Evolutionary conservation across 2,113 vertebrate genomes (phyloP).

Genomic region (Tursiops truncatus): DNA sequence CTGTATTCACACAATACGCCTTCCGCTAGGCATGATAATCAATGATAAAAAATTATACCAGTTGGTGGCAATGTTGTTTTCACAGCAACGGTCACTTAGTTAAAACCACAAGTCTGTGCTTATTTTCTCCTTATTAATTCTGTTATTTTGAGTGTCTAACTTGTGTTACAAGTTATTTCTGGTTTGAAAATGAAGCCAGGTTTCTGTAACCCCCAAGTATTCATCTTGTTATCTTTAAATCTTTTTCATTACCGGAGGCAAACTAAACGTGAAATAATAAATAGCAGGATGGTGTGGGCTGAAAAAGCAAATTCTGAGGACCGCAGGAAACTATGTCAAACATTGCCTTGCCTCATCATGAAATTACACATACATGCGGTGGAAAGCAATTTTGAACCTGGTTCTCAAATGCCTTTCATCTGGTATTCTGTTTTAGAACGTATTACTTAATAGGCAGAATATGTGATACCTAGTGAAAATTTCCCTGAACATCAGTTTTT

Average conservation of each 20-base stretch:
- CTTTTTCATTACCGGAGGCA: slow-evolving; percentile 58
- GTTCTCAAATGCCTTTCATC: slow-evolving; percentile 64
- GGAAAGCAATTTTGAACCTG: slow-evolving; percentile 36
- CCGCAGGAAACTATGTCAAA: slow-evolving; percentile 60
- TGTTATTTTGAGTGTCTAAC: slow-evolving; percentile 46
- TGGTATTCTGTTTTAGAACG: slow-evolving; percentile 63
- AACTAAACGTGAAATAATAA: slow-evolving; percentile 69
- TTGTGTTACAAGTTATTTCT: slow-evolving; percentile 69
- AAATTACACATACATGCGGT: slow-evolving; percentile 57
- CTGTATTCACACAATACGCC: slow-evolving; percentile 6
- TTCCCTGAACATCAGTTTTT: slow-evolving; percentile 70
- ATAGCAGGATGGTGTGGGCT: slow-evolving; percentile 51
- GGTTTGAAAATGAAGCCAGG: slow-evolving; percentile 58
- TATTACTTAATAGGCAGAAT: slow-evolving; percentile 75
- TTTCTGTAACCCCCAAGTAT: slow-evolving; percentile 50
- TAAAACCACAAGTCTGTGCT: slow-evolving; percentile 24
- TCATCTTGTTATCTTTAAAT: slow-evolving; percentile 71
- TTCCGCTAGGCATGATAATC: slow-evolving; percentile 24
- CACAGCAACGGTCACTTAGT: slow-evolving; percentile 51
- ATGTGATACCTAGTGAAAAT: slow-evolving; percentile 77
- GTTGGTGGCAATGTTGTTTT: slow-evolving; percentile 67
- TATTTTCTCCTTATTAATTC: slow-evolving; percentile 32
- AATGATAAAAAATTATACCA: slow-evolving; percentile 47
- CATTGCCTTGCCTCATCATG: slow-evolving; percentile 56
- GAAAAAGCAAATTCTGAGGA: slow-evolving; percentile 62